phyloP scores from a whole-genome alignment of 2,888 invertebrate genomes.

The Cerastoderma edule region DNA sequence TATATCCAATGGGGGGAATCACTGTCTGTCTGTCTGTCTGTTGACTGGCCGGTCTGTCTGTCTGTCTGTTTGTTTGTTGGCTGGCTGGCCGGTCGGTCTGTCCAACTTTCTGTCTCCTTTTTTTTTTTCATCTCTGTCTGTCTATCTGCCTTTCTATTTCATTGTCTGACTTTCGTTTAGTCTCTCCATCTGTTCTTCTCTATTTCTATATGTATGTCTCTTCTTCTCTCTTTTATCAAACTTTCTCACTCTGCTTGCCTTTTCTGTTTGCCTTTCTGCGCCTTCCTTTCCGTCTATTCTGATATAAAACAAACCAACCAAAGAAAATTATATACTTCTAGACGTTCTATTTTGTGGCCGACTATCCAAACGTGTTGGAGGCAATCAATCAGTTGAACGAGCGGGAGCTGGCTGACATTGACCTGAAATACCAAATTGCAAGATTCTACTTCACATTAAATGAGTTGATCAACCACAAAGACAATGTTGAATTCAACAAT shows the following conservation, averaged over 20 bases:
- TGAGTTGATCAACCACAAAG: slow-evolving; percentile 52
- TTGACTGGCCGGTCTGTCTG: background rate
- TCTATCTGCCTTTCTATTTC: background rate
- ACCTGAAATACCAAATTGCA: slow-evolving; percentile 49
- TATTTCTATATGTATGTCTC: background rate
- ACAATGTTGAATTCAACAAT: slow-evolving; percentile 33
- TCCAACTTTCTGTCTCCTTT: background rate
- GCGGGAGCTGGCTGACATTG: slow-evolving; percentile 39
- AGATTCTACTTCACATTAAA: slow-evolving; percentile 58
- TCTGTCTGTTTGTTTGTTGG: background rate
- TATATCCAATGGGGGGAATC: too few species aligned
- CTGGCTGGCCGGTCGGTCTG: background rate
- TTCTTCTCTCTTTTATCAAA: too few species aligned
- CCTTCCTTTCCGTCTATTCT: too few species aligned
- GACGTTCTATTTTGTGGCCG: slow-evolving; percentile 52
- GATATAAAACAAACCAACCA: too few species aligned
- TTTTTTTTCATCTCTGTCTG: background rate
- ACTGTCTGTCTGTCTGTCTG: background rate
- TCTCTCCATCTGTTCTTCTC: background rate
- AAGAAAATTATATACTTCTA: slow-evolving; percentile 31
- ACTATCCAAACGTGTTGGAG: slow-evolving; percentile 44
- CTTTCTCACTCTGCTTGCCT: too few species aligned
- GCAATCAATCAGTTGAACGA: slow-evolving; percentile 42
- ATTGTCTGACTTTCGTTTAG: background rate
- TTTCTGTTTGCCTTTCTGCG: too few species aligned